phyloP scores from a whole-genome alignment of 2,888 invertebrate genomes.

The Ernsta delagoae region DNA sequence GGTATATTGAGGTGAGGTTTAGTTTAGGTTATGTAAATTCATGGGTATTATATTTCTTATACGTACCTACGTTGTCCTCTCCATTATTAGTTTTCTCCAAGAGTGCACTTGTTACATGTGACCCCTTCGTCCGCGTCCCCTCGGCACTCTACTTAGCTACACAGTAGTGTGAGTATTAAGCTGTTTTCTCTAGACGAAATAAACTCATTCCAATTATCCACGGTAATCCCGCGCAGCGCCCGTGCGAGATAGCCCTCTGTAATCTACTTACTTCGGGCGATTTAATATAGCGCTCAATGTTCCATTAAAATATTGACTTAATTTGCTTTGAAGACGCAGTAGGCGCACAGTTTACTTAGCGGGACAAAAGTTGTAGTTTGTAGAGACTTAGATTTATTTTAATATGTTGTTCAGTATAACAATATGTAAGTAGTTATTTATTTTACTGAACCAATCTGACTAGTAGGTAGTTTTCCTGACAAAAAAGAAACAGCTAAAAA shows the following conservation, averaged over 20 bases:
- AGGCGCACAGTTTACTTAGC: constrained; percentile 47
- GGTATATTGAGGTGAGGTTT: too few relatives aligned
- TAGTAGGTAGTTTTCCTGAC: too few relatives aligned
- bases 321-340: constrained; percentile 49
- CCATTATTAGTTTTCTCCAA: too few relatives aligned
- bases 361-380: constrained; percentile 39
- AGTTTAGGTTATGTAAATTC: too few relatives aligned
- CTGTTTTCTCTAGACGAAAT: constrained; percentile 41
- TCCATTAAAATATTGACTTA: constrained; percentile 68
- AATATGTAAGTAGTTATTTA: too few relatives aligned
- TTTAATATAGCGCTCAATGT: constrained; percentile 71
- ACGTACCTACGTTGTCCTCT: too few relatives aligned
- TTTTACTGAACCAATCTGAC: too few relatives aligned
- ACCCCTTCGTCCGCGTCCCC: neutral
- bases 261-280: constrained; percentile 69
- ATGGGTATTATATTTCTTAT: too few relatives aligned
- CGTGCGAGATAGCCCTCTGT: constrained; percentile 61
- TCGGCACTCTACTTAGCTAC: constrained; percentile 12
- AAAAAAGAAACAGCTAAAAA: too few relatives aligned
- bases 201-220: constrained; percentile 62
- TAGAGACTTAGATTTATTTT: constrained; percentile 17
- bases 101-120: neutral
- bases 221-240: constrained; percentile 62
- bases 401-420: neutral
- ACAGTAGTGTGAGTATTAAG: constrained; percentile 31